A percentile compares a stretch with the other conserved stretches of the same genome.
Evolutionary conservation across 2,797 vertebrate genomes (phyloP).

Genomic region (Epinephelus coioides): DNA sequence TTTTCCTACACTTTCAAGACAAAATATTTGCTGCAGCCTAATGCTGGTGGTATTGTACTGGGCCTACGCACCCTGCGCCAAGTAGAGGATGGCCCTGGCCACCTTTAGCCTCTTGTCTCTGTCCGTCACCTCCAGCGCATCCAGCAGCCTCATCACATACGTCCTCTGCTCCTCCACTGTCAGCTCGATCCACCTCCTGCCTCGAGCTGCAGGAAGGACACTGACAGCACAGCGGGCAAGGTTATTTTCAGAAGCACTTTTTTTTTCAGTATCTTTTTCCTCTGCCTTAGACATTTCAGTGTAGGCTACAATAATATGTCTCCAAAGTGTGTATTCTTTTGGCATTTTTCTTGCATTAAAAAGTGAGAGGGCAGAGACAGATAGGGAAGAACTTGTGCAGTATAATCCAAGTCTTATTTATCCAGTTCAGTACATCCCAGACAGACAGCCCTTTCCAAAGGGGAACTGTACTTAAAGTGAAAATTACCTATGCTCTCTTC

Average conservation of each 20-base stretch:
- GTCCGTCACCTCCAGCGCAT: conserved; percentile 94
- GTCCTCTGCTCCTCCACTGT: conserved; percentile 87
- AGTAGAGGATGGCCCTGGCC: conserved; percentile 93
- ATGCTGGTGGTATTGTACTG: neutral
- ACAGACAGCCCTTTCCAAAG: too few species aligned
- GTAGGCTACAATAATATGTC: neutral
- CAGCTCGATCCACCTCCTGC: conserved; percentile 90
- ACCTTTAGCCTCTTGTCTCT: conserved; percentile 92
- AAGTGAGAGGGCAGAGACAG: too few species aligned
- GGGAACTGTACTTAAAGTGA: too few species aligned
- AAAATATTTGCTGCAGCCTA: neutral
- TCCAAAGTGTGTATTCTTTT: neutral
- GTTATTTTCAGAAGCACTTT: conserved; percentile 14
- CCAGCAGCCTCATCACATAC: conserved; percentile 93
- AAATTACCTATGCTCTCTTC: too few species aligned
- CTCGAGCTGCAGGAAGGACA: conserved; percentile 59
- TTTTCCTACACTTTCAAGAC: neutral
- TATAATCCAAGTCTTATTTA: too few species aligned
- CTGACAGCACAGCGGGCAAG: neutral
- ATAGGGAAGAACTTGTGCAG: too few species aligned
- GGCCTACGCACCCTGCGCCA: conserved; percentile 92
- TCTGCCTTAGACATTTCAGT: neutral
- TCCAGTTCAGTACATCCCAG: too few species aligned
- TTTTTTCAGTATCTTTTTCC: neutral
- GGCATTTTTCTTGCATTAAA: neutral